Evolutionary conservation across 2,113 vertebrate species (phyloP).

Genomic region (Eleginops maclovinus): DNA sequence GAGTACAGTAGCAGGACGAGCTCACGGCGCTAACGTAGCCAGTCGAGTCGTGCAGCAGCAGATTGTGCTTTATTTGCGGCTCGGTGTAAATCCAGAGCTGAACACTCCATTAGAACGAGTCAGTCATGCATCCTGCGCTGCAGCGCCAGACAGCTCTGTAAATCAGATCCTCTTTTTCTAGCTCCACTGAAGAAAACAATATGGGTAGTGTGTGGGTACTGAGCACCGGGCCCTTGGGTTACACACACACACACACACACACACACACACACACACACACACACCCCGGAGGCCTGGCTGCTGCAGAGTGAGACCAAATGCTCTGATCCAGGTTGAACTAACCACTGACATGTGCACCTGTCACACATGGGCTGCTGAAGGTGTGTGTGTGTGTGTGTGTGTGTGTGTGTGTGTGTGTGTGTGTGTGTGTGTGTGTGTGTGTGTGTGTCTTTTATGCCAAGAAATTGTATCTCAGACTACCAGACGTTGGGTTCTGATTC

Average conservation of each 20-base stretch:
- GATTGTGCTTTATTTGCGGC: constrained; percentile 28
- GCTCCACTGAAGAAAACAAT: constrained; percentile 77
- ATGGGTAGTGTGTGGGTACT: constrained; percentile 72
- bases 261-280: constrained; percentile 38
- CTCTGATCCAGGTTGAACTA: constrained; percentile 79
- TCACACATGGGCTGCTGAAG: constrained; percentile 71
- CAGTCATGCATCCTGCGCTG: constrained; percentile 75
- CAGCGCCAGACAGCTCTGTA: constrained; percentile 81
- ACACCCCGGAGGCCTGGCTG: constrained; percentile 55
- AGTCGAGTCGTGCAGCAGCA: constrained; percentile 29
- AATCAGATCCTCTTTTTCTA: constrained; percentile 74
- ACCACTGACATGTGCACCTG: constrained; percentile 78
- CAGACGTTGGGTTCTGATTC: neutral
- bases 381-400: constrained; percentile 36
- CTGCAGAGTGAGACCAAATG: constrained; percentile 74
- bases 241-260: constrained; percentile 37
- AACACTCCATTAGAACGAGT: constrained; percentile 81
- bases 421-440: constrained; percentile 20
- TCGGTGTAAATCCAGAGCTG: constrained; percentile 78
- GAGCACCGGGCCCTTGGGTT: constrained; percentile 59
- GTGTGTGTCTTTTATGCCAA: neutral
- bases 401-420: constrained; percentile 25
- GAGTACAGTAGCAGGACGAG: neutral
- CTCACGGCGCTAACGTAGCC: constrained; percentile 32
- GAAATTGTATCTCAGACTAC: too few species aligned